Conservation (phyloP, 2,113 vertebrate species). For the Lepus europaeus region DNA sequence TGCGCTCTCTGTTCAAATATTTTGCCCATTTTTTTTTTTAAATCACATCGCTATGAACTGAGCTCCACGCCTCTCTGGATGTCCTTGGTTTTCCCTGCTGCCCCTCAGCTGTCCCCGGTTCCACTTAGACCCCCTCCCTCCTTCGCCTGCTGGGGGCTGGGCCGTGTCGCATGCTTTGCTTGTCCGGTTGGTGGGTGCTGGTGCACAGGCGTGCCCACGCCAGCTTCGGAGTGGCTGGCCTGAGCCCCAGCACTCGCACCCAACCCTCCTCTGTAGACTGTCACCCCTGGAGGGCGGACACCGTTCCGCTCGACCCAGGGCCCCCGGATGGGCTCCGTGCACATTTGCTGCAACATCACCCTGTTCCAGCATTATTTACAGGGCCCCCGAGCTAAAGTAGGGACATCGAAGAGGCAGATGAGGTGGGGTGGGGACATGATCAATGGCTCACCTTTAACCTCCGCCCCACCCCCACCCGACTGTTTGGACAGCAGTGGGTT, state of each 20-base stretch:
- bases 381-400: neutral
- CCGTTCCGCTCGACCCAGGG: rapidly evolving
- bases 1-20: neutral
- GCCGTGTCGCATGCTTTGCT: neutral
- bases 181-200: neutral
- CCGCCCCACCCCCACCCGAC: constrained; percentile 33
- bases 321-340: rapidly evolving
- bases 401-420: constrained; percentile 7
- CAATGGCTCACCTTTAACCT: constrained; percentile 65
- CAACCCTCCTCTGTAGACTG: rapidly evolving
- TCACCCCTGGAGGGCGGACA: neutral
- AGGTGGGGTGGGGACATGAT: neutral
- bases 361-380: neutral
- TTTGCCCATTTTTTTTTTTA: neutral
- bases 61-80: neutral
- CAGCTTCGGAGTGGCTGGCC: neutral
- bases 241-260: rapidly evolving
- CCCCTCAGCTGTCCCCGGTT: neutral
- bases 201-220: rapidly evolving
- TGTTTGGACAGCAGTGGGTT: constrained; percentile 78
- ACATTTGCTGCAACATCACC: neutral
- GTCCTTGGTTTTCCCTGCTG: rapidly evolving
- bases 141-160: neutral
- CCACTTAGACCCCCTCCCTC: neutral
- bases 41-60: neutral